A percentile compares a stretch with the other conserved stretches of the same genome.
Evolutionary conservation across 2,113 vertebrate genomes (phyloP).

Genomic region (Nesoenas mayeri): DNA sequence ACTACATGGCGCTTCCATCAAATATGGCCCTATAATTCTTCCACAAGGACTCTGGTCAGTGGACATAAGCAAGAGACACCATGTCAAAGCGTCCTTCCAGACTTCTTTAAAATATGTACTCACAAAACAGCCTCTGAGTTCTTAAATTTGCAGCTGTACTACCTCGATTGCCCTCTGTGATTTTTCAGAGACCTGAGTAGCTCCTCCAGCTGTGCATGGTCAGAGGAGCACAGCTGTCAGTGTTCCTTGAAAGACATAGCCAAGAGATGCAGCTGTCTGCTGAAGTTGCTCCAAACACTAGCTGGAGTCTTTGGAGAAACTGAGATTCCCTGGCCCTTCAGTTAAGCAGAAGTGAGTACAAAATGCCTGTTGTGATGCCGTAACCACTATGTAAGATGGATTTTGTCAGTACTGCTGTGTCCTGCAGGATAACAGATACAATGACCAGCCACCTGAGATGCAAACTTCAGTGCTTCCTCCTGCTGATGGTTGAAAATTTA

Average conservation of each 20-base stretch:
- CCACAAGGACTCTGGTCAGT: not conserved
- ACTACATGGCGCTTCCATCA: fast-evolving
- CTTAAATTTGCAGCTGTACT: not conserved
- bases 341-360: not conserved
- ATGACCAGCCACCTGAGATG: not conserved
- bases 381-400: not conserved
- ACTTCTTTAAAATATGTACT: not conserved
- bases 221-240: not conserved
- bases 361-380: not conserved
- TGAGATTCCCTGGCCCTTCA: not conserved
- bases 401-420: not conserved
- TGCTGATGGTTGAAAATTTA: not conserved
- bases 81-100: not conserved
- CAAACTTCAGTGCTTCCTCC: not conserved
- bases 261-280: not conserved
- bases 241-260: not conserved
- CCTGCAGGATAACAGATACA: not conserved
- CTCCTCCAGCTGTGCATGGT: not conserved
- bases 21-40: not conserved
- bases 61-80: fast-evolving
- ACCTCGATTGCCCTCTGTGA: not conserved
- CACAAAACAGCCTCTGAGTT: not conserved
- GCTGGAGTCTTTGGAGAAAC: not conserved
- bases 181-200: not conserved
- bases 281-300: not conserved